These are phyloP conservation scores for Ophiothrix spiculata DNA, from an alignment of 35 echinoderm and acorn worm genomes.

Conservation along the genomic window DNA sequence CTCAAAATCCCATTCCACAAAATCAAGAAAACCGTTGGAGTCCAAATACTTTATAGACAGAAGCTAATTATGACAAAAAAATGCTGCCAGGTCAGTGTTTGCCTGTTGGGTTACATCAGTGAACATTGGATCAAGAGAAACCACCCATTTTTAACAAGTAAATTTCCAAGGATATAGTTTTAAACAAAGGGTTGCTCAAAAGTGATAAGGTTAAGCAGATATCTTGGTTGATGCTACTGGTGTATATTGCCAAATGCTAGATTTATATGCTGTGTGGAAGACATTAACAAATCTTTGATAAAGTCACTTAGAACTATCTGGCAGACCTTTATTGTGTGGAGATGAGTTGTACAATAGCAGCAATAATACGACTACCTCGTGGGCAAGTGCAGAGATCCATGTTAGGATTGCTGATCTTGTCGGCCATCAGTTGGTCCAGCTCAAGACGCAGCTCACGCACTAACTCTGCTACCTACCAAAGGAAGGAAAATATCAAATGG, in stretches of 20 bases:
- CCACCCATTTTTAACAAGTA: too few relatives aligned
- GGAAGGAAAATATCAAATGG: background rate
- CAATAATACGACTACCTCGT: constrained; percentile 65
- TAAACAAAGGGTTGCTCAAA: too few relatives aligned
- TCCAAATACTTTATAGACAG: too few relatives aligned
- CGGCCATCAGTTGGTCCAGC: constrained; percentile 59
- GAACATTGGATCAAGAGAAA: too few relatives aligned
- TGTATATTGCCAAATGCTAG: too few relatives aligned
- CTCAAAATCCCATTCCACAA: too few relatives aligned
- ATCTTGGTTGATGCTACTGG: background rate
- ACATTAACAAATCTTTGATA: background rate
- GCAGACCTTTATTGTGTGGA: constrained; percentile 34
- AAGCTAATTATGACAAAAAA: too few relatives aligned
- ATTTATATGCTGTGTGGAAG: too few relatives aligned
- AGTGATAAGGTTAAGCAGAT: background rate
- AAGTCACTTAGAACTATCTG: background rate
- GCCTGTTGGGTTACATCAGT: too few relatives aligned
- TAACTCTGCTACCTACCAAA: constrained; percentile 52
- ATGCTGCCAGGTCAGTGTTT: too few relatives aligned
- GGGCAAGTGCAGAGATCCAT: constrained; percentile 68
- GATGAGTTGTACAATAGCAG: constrained; percentile 77
- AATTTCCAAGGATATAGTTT: too few relatives aligned
- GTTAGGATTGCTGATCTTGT: constrained; percentile 59
- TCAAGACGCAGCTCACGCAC: constrained; percentile 52
- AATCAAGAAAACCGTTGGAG: too few relatives aligned